These are phyloP conservation scores for Cataglyphis cursor DNA, from an alignment of 2,888 invertebrate species.

Conservation along the genomic window DNA sequence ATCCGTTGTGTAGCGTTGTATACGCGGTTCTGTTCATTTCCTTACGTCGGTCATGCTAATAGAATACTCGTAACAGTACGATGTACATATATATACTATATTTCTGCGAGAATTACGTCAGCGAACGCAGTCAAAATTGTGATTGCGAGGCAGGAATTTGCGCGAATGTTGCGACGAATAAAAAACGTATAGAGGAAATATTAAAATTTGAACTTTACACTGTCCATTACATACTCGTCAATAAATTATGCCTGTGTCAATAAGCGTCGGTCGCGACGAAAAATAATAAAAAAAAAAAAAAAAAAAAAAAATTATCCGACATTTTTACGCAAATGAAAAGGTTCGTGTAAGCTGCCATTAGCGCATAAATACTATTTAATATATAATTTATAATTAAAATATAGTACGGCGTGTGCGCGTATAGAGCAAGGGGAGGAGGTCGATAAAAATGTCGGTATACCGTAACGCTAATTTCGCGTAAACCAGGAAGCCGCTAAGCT, in stretches of 20 bases:
- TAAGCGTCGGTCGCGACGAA: neutral
- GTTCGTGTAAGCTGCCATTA: neutral
- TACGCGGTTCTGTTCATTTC: constrained; percentile 34
- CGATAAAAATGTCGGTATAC: constrained; percentile 56
- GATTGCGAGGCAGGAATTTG: constrained; percentile 1
- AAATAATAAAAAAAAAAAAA: neutral
- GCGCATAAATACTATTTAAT: neutral
- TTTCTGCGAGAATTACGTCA: constrained; percentile 6
- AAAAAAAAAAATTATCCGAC: neutral
- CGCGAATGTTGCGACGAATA: neutral
- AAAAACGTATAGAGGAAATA: neutral
- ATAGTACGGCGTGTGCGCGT: neutral
- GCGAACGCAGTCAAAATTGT: constrained; percentile 19
- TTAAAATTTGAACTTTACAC: constrained; percentile 1
- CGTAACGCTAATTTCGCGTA: constrained; percentile 65
- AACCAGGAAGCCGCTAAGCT: constrained; percentile 60
- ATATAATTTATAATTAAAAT: neutral
- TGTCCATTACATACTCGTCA: neutral
- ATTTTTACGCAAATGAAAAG: neutral
- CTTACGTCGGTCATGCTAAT: constrained; percentile 23
- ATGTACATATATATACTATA: neutral
- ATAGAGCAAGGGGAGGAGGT: constrained; percentile 39
- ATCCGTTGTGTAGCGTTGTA: constrained; percentile 18
- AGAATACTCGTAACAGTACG: constrained; percentile 14
- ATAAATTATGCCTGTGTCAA: neutral